Evolutionary conservation across 2,797 vertebrate genomes (phyloP).

Genomic region (Mormyrus proboscirostris): DNA sequence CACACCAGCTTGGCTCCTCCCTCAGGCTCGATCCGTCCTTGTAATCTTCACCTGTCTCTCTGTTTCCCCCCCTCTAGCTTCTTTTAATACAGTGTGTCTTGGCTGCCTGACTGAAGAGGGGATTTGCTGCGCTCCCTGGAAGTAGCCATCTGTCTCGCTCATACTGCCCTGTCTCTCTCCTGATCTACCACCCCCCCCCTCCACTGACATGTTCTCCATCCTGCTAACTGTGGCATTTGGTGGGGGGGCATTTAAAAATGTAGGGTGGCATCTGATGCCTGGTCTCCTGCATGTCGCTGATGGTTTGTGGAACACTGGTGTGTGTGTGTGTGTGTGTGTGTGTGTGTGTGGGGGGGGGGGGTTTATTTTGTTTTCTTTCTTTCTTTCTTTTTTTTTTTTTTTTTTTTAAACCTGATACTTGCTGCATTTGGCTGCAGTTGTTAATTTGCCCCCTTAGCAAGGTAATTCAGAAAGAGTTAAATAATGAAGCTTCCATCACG

Average conservation of each 20-base stretch:
- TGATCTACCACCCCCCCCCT: background rate
- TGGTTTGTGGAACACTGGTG: background rate
- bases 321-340: background rate
- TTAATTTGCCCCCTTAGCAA: background rate
- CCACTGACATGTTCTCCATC: conserved; percentile 25
- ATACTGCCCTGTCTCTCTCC: conserved; percentile 37
- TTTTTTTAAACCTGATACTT: background rate
- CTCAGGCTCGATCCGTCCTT: conserved; percentile 52
- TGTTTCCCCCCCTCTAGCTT: conserved; percentile 68
- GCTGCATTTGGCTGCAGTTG: background rate
- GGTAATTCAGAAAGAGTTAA: background rate
- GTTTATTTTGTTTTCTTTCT: too few species aligned
- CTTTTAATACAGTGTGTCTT: conserved; percentile 89
- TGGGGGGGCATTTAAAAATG: background rate
- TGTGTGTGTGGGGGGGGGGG: too few species aligned
- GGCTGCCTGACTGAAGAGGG: conserved; percentile 84
- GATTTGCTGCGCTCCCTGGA: conserved; percentile 83
- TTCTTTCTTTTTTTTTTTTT: background rate
- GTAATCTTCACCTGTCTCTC: conserved; percentile 75
- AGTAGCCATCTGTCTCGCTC: conserved; percentile 67
- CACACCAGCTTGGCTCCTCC: conserved; percentile 1
- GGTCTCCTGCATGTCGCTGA: background rate
- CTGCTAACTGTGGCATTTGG: conserved; percentile 59
- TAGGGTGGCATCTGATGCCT: background rate
- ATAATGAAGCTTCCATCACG: background rate